phyloP scores from a whole-genome alignment of 2,888 invertebrate genomes.

The Conops quadrifasciatus region DNA sequence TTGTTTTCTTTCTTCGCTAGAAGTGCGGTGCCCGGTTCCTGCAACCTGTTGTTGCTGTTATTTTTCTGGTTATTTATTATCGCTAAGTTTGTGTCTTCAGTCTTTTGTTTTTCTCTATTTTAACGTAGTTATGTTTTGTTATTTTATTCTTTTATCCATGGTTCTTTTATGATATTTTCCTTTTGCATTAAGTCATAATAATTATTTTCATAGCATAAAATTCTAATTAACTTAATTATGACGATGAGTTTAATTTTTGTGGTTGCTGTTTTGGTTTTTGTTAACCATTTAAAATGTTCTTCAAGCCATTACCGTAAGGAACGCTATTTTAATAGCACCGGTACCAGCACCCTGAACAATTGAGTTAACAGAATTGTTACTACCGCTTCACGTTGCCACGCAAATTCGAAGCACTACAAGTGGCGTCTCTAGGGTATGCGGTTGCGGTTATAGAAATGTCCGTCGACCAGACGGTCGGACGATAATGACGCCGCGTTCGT shows the following conservation, averaged over 20 bases:
- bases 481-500: no score
- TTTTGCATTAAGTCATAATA: not conserved
- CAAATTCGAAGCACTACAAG: no score
- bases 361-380: not conserved
- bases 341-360: not conserved
- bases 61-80: not conserved
- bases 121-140: not conserved
- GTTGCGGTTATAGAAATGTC: no score
- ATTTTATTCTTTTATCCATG: not conserved
- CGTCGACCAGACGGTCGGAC: no score
- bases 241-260: not conserved
- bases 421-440: no score
- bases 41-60: no score
- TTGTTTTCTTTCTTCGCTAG: no score
- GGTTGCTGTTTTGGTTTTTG: not conserved
- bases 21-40: no score
- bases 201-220: not conserved
- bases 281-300: not conserved
- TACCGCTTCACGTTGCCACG: not conserved
- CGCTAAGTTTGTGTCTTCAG: conserved; percentile 5
- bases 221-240: not conserved
- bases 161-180: not conserved
- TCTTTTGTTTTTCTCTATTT: not conserved
- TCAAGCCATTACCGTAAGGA: not conserved
- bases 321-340: not conserved